Conservation (phyloP, 2,113 vertebrate species). For the Upupa epops region DNA sequence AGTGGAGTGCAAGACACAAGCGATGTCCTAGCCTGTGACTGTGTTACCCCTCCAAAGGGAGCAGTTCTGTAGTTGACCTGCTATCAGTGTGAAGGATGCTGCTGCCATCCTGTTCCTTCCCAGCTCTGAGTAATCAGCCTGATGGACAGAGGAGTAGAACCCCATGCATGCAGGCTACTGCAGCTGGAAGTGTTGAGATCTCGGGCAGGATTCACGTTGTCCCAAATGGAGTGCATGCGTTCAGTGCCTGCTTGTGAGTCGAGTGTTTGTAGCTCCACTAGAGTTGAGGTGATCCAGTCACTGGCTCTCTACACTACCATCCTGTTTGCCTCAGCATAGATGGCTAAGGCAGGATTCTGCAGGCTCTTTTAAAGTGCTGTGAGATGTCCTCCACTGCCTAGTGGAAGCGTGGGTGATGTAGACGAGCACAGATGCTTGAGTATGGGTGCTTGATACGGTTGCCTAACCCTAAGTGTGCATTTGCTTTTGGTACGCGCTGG, state of each 20-base stretch:
- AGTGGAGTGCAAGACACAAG: not conserved
- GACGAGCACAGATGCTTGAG: not conserved
- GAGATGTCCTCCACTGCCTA: not conserved
- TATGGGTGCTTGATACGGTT: not conserved
- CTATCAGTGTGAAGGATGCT: not conserved
- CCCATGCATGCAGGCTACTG: not conserved
- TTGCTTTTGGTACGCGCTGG: not conserved
- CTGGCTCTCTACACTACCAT: not conserved
- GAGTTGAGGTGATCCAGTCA: not conserved
- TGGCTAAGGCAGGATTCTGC: not conserved
- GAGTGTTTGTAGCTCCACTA: not conserved
- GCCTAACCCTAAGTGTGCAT: not conserved
- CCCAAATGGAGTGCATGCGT: not conserved
- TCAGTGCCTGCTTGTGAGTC: not conserved
- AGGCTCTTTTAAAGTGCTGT: not conserved
- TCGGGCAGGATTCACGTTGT: not conserved
- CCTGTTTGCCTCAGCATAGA: not conserved
- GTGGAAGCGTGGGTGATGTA: not conserved
- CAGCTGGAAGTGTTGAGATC: not conserved
- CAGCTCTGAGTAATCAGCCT: not conserved
- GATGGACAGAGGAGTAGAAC: not conserved
- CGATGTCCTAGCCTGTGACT: not conserved
- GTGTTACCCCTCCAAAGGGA: not conserved
- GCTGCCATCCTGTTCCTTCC: not conserved
- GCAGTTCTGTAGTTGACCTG: not conserved